Evolutionary conservation across 1,140 invertebrate species (phyloP).

Genomic region (Periplaneta americana): DNA sequence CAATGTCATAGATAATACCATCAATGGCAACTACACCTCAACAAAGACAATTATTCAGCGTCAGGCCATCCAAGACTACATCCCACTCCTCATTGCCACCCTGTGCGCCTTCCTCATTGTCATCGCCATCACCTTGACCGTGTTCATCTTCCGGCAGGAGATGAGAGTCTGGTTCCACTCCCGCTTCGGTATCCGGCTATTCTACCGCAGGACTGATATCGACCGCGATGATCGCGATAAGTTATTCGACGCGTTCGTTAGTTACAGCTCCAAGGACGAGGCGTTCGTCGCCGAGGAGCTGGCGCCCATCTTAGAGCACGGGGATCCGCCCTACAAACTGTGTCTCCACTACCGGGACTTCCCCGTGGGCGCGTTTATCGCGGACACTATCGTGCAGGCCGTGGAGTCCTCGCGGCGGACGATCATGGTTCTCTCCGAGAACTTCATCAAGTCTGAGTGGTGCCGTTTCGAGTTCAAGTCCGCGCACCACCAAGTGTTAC

Average conservation of each 20-base stretch:
- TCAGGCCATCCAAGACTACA: constrained; percentile 70
- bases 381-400: constrained; percentile 84
- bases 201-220: constrained; percentile 71
- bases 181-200: constrained; percentile 76
- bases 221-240: constrained; percentile 73
- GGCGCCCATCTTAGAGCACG: constrained; percentile 70
- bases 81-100: constrained; percentile 68
- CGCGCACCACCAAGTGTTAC: constrained; percentile 85
- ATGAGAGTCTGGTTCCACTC: constrained; percentile 83
- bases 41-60: constrained; percentile 26
- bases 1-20: constrained; percentile 19
- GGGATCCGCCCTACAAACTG: constrained; percentile 58
- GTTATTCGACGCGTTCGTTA: constrained; percentile 86
- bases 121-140: constrained; percentile 10
- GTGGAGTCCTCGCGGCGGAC: constrained; percentile 85
- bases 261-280: constrained; percentile 87
- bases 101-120: constrained; percentile 58
- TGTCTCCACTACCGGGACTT: constrained; percentile 84
- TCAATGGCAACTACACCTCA: constrained; percentile 30
- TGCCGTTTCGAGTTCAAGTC: constrained; percentile 88
- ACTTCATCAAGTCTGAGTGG: constrained; percentile 93
- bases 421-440: constrained; percentile 84
- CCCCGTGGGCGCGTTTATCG: constrained; percentile 75
- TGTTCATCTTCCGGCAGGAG: constrained; percentile 74
- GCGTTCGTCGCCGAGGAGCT: constrained; percentile 81